Percentiles rank a stretch among this genome's conserved stretches.
Evolutionary conservation across 2,797 vertebrate species (phyloP).

Genomic region (Phylloscopus collybita): DNA sequence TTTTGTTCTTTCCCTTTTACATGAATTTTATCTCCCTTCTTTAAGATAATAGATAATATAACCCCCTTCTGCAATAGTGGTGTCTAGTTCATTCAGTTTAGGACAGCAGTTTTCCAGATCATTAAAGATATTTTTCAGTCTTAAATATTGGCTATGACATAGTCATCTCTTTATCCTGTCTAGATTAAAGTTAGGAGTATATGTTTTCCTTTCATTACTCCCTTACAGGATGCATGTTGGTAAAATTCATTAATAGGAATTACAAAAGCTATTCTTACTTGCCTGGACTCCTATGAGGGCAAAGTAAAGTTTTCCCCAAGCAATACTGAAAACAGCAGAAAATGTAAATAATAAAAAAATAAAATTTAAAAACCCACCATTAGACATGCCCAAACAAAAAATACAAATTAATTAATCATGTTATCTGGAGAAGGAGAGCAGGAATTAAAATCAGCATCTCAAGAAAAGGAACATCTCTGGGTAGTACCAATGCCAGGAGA

Average conservation of each 20-base stretch:
- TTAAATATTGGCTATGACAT: neutral
- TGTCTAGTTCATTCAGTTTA: constrained; percentile 14
- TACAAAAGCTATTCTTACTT: constrained; percentile 13
- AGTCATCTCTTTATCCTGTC: neutral
- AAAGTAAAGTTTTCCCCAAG: neutral
- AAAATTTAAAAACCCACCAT: neutral
- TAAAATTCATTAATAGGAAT: constrained; percentile 22
- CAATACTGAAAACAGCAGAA: neutral
- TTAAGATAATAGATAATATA: constrained; percentile 22
- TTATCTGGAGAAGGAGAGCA: neutral
- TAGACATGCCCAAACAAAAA: neutral
- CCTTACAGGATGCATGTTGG: neutral
- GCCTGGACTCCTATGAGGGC: neutral
- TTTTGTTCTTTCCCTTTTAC: constrained; percentile 13
- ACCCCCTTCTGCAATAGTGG: neutral
- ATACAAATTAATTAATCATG: neutral
- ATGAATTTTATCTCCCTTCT: neutral
- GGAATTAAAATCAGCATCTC: neutral
- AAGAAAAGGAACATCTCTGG: neutral
- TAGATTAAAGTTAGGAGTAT: constrained; percentile 15
- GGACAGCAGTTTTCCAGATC: constrained; percentile 6
- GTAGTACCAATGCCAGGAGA: neutral
- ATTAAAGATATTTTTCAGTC: constrained; percentile 7
- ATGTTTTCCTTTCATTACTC: constrained; percentile 49
- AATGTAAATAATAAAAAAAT: neutral